A percentile compares a stretch with the other conserved stretches of the same genome.
Conservation (phyloP, 2,888 invertebrate genomes). For the Sminthurinus aureus region DNA sequence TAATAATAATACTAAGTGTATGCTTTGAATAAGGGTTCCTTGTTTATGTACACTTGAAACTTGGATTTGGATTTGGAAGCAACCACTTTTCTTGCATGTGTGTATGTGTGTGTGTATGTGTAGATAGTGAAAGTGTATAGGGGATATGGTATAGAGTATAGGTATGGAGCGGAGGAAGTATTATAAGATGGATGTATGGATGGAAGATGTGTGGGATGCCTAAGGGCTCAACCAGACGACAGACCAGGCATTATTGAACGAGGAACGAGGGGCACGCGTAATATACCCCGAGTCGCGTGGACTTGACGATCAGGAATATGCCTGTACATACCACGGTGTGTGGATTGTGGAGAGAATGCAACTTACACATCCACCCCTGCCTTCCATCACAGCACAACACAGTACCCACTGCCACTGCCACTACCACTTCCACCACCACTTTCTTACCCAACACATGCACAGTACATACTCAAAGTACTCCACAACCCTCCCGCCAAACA, state of each 20-base stretch:
- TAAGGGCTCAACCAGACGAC: constrained; percentile 34
- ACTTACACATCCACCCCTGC: constrained; percentile 25
- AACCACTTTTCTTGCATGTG: not conserved
- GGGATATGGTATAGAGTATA: constrained; percentile 6
- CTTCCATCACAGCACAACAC: not conserved
- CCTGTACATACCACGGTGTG: not conserved
- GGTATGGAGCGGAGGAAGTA: constrained; percentile 12
- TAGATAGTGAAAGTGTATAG: constrained; percentile 26
- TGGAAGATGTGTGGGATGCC: constrained; percentile 27
- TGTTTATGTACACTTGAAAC: no score
- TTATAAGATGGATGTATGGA: constrained; percentile 19
- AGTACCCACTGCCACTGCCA: constrained; percentile 15
- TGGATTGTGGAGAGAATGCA: no score
- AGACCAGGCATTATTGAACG: constrained; percentile 33
- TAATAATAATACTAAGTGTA: not conserved
- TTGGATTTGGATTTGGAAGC: no score
- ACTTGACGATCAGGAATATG: constrained; percentile 34
- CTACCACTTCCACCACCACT: not conserved
- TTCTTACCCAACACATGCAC: constrained; percentile 16
- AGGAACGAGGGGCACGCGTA: constrained; percentile 52
- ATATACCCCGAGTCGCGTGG: constrained; percentile 54
- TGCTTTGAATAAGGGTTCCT: no score
- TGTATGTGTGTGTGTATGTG: not conserved
- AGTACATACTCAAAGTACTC: constrained; percentile 42
- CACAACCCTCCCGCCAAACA: constrained; percentile 44